A percentile compares a stretch with the other conserved stretches of the same genome.
These are phyloP conservation scores for Lagothrix lagotricha DNA, from an alignment of 2,797 vertebrate species.

Conservation along the genomic window DNA sequence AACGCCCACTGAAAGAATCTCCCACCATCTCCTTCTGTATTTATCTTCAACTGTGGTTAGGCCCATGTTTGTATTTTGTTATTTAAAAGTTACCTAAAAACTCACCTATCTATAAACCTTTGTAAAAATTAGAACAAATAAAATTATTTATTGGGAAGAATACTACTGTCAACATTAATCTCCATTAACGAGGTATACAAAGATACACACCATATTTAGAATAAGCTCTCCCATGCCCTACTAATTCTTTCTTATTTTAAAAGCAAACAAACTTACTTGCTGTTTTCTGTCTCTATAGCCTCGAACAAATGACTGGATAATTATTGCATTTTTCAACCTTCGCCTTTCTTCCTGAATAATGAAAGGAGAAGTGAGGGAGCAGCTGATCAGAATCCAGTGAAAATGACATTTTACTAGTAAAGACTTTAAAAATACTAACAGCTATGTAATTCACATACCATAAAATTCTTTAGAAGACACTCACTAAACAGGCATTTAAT, in stretches of 20 bases:
- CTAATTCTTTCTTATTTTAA: not conserved
- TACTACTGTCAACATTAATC: not conserved
- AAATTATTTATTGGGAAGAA: not conserved
- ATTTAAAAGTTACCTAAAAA: not conserved
- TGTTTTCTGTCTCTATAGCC: conserved; percentile 96
- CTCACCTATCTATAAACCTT: not conserved
- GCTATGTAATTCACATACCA: not conserved
- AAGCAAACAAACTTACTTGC: conserved; percentile 87
- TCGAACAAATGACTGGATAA: conserved; percentile 97
- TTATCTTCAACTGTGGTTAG: not conserved
- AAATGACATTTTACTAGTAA: not conserved
- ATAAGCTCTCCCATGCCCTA: not conserved
- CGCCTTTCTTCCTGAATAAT: conserved; percentile 94
- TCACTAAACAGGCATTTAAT: not conserved
- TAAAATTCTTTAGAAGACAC: not conserved
- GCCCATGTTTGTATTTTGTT: not conserved
- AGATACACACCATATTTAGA: not conserved
- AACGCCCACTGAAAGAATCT: not conserved
- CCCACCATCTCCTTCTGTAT: not conserved
- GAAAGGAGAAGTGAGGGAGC: not conserved
- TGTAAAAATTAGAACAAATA: not conserved
- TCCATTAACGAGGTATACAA: not conserved
- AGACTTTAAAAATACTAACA: not conserved
- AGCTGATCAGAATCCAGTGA: not conserved
- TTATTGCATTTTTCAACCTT: conserved; percentile 96